These are phyloP conservation scores for Triops cancriformis DNA, from an alignment of 1,140 invertebrate species.

Conservation along the genomic window DNA sequence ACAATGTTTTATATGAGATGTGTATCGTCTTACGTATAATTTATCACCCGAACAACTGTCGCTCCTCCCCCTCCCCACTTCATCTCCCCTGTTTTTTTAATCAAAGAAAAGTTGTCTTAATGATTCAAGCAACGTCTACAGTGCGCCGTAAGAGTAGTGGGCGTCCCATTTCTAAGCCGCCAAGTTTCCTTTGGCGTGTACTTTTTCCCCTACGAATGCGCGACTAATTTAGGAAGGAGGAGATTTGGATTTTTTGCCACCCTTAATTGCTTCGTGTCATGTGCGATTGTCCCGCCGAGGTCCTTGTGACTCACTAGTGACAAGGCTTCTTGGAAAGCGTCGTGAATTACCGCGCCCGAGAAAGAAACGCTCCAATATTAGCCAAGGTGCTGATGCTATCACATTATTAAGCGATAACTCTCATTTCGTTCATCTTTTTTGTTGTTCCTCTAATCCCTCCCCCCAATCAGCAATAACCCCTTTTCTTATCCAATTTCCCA, in stretches of 20 bases:
- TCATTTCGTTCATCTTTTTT: neutral
- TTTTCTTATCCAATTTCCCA: neutral
- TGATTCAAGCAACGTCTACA: neutral
- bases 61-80: neutral
- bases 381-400: slow-evolving; percentile 7
- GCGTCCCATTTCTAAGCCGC: neutral
- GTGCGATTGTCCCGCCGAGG: neutral
- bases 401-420: neutral
- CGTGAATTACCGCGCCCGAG: neutral
- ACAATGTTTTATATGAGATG: too few relatives aligned
- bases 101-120: neutral
- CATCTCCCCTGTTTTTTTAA: neutral
- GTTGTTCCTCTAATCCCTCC: neutral
- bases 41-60: neutral
- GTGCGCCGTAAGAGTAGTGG: neutral
- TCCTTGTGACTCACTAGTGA: neutral
- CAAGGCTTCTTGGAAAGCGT: neutral
- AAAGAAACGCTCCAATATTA: neutral
- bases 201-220: neutral
- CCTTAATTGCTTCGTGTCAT: neutral
- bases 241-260: neutral
- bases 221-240: neutral
- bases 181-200: neutral
- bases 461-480: neutral
- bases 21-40: too few relatives aligned